Conservation (phyloP, 2,888 invertebrate species). For the Psococerastis gibbosa region DNA sequence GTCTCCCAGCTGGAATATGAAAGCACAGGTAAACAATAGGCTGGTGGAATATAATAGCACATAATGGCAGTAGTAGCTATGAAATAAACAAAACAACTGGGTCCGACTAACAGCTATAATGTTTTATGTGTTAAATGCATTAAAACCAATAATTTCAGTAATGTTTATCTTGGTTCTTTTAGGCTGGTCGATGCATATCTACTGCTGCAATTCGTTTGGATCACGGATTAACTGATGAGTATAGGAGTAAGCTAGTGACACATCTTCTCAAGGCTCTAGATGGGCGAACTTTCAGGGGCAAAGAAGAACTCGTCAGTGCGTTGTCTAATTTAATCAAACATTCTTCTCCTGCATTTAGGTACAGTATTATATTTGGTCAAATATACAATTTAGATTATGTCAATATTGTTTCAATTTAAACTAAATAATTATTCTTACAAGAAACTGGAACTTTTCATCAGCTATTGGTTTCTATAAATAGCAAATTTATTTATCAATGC, state of each 20-base stretch:
- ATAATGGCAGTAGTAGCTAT: too few species aligned
- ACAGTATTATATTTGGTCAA: background rate
- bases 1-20: slow-evolving; percentile 74
- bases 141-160: slow-evolving; percentile 1
- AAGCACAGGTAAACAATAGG: slow-evolving; percentile 42
- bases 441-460: too few species aligned
- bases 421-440: too few species aligned
- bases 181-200: slow-evolving; percentile 63
- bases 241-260: slow-evolving; percentile 42
- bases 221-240: slow-evolving; percentile 38
- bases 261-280: slow-evolving; percentile 48
- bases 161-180: slow-evolving; percentile 10
- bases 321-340: slow-evolving; percentile 47
- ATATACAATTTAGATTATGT: too few species aligned
- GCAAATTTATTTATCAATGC: too few species aligned
- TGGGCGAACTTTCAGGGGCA: slow-evolving; percentile 82
- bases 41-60: too few species aligned
- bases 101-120: too few species aligned
- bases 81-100: too few species aligned
- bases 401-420: too few species aligned
- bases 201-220: slow-evolving; percentile 57
- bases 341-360: background rate
- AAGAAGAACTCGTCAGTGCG: slow-evolving; percentile 60
- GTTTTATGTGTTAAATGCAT: slow-evolving; percentile 1
- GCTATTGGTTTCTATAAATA: too few species aligned